Base-by-base conservation (phyloP, 2,888 invertebrate genomes). In the Carterocephalus palaemon region DNA sequence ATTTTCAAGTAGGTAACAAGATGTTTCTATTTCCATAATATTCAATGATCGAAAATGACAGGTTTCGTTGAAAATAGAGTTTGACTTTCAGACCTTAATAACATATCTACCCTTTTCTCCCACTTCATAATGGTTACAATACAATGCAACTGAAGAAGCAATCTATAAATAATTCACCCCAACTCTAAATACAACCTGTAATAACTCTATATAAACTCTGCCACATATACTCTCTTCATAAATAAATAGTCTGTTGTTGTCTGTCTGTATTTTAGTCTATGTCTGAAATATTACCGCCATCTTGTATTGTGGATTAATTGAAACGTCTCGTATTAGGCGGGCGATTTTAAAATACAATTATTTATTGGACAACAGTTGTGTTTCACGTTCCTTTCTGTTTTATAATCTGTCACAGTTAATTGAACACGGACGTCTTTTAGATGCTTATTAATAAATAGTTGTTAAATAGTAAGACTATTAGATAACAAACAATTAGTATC, bases 331-430 rank as follows among this genome's bases (percentile, higher is more conserved):
- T 54, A 53, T 54, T 59, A 56, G 48, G 46, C 50, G 49, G 53
- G 47, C 55, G 57, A 53, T 59, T 62, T 60, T 59, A 59, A 62
- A 59, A 60, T 54, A 56, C 58, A 62, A 65, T 62, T 61, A 67
- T 61, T 62, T 55, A 59, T 57, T 29, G 29, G 19, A 36, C 22
- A 29, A n/a, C 16, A n/a, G 42, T 31, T 28, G 29, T 12, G 36
- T 51, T 51, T 43, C 52, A 41, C 49, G 23, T 49, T 40, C 29
- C 10, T 7, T 32, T 48, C 41, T 46, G 39, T 28, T 47, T 49
- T 46, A 49, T 48, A 19, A 36, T 37, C 24, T 45, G 45, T 45
- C 19, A 23, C 31, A 7, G 24, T 37, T 29, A 29, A 32, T 38
- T 31, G 10, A n/a, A 10, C 3, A 13, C 17, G 23, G 24, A 8